Percentiles rank a stretch among this genome's conserved stretches.
Conservation (phyloP, 2,888 invertebrate genomes). For the Mimumesa dahlbomi region DNA sequence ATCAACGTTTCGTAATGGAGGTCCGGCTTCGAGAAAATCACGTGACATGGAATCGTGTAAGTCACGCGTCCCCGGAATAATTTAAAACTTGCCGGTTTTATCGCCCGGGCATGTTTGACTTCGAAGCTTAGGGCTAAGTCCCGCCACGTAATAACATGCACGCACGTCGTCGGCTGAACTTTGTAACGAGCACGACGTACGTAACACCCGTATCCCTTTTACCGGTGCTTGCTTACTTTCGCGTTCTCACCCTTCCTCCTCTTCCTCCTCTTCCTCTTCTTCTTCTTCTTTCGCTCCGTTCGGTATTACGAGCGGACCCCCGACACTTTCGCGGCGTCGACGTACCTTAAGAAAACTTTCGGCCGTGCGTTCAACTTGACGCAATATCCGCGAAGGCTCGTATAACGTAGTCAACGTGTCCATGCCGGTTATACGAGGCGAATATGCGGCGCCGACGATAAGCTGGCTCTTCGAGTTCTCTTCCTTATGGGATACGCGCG, state of each 20-base stretch:
- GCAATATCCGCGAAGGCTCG: constrained; percentile 65
- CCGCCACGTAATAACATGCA: constrained; percentile 70
- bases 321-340: constrained; percentile 35
- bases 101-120: constrained; percentile 64
- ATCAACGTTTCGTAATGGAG: too few species aligned
- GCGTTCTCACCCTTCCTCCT: background rate
- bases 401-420: constrained; percentile 62
- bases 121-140: constrained; percentile 68
- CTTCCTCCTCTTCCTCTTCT: too few species aligned
- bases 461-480: constrained; percentile 27
- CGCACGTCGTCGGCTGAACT: constrained; percentile 67
- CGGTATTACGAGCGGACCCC: constrained; percentile 36
- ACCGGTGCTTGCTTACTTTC: constrained; percentile 34
- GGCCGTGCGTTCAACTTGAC: constrained; percentile 61
- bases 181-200: constrained; percentile 67
- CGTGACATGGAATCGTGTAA: background rate
- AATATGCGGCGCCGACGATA: constrained; percentile 45
- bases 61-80: constrained; percentile 48
- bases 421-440: constrained; percentile 47
- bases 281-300: constrained; percentile 28
- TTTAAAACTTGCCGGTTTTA: constrained; percentile 60
- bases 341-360: constrained; percentile 65
- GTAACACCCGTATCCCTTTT: constrained; percentile 42
- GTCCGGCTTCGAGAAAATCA: too few species aligned
- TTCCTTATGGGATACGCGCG: constrained; percentile 1